Evolutionary conservation across 2,888 invertebrate genomes (phyloP).

Genomic region (Bembecia ichneumoniformis): DNA sequence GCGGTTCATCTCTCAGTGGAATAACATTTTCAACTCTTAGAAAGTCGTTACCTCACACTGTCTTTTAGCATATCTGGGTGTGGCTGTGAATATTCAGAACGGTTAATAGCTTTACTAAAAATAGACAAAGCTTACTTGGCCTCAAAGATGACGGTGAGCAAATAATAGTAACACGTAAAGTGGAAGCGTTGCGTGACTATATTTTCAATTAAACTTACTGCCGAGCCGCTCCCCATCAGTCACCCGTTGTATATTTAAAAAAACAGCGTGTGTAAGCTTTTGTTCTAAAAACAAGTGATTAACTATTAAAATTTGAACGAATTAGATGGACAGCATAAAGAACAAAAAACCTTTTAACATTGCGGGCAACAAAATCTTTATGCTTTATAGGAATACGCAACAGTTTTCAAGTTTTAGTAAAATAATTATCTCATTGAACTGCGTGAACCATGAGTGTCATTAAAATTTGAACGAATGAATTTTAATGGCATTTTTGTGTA

Average conservation of each 20-base stretch:
- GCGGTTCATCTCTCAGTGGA: no score
- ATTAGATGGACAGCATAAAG: not conserved
- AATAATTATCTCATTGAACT: no score
- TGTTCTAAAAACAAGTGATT: slow-evolving; percentile 10
- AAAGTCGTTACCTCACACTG: no score
- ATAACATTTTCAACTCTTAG: no score
- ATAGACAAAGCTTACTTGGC: not conserved
- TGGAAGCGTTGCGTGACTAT: slow-evolving; percentile 22
- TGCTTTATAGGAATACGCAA: no score
- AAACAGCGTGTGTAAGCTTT: slow-evolving; percentile 14
- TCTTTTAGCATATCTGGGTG: not conserved
- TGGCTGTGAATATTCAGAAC: not conserved
- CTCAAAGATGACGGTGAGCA: not conserved
- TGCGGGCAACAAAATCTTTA: no score
- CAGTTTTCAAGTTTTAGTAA: no score
- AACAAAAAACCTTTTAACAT: no score
- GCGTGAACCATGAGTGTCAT: no score
- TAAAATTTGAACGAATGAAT: no score
- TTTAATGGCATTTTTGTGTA: no score
- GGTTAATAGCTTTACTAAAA: not conserved
- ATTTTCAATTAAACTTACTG: slow-evolving; percentile 28
- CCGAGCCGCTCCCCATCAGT: slow-evolving; percentile 17
- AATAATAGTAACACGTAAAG: not conserved
- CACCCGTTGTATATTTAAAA: slow-evolving; percentile 11
- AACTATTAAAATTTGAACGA: not conserved